phyloP scores from a whole-genome alignment of 2,888 invertebrate species.

The Octodonta nipae region DNA sequence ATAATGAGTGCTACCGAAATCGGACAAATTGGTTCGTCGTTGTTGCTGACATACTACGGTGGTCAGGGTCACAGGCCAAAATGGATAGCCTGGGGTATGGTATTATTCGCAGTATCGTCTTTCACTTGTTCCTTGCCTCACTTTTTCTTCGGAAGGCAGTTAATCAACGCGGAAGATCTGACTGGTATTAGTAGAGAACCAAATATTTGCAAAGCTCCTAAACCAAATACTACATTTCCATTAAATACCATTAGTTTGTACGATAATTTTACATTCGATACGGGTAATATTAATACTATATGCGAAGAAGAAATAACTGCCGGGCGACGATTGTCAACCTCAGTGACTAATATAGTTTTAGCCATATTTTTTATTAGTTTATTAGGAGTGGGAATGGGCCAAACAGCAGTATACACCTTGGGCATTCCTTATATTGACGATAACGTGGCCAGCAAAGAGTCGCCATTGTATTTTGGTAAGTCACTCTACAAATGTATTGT shows the following conservation, averaged over 20 bases:
- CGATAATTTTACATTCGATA: constrained; percentile 7
- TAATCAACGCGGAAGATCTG: constrained; percentile 45
- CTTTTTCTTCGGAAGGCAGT: constrained; percentile 65
- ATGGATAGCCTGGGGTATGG: constrained; percentile 88
- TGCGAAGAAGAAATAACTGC: constrained; percentile 41
- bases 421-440: constrained; percentile 91
- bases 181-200: constrained; percentile 31
- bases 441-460: constrained; percentile 82
- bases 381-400: constrained; percentile 79
- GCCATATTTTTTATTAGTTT: constrained; percentile 80
- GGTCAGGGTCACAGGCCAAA: constrained; percentile 84
- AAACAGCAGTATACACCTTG: constrained; percentile 81
- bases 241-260: constrained; percentile 5
- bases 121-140: constrained; percentile 80
- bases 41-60: constrained; percentile 77
- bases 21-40: constrained; percentile 81
- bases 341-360: constrained; percentile 67
- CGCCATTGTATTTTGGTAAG: constrained; percentile 82
- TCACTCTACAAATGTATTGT: constrained; percentile 14
- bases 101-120: constrained; percentile 72
- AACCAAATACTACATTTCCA: constrained; percentile 7
- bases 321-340: constrained; percentile 56
- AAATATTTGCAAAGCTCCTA: constrained; percentile 31
- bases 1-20: constrained; percentile 84
- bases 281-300: constrained; percentile 7